A percentile compares a stretch with the other conserved stretches of the same genome.
phyloP scores from a whole-genome alignment of 2,888 invertebrate species.

The Eristalinus aeneus region DNA sequence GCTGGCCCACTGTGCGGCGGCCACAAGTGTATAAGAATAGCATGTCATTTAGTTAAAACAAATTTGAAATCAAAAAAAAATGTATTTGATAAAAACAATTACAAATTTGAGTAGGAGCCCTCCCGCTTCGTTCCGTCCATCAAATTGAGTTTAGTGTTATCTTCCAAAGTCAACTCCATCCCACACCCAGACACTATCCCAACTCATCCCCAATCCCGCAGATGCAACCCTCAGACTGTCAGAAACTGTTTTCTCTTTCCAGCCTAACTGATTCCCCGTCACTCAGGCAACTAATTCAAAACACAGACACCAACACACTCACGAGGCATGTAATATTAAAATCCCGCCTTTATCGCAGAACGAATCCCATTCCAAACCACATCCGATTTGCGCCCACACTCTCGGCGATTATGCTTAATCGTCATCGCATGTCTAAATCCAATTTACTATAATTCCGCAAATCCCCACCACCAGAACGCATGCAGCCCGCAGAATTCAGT shows the following conservation, averaged over 20 bases:
- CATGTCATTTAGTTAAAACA: too few species aligned
- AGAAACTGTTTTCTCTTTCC: neutral
- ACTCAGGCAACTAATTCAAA: neutral
- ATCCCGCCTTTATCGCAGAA: neutral
- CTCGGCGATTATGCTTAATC: constrained; percentile 41
- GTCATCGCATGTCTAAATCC: constrained; percentile 43
- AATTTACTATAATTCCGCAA: constrained; percentile 36
- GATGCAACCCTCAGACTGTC: neutral
- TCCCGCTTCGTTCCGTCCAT: too few species aligned
- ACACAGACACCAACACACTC: neutral
- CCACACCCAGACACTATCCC: neutral
- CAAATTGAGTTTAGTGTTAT: too few species aligned
- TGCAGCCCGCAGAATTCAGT: neutral
- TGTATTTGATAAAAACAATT: too few species aligned
- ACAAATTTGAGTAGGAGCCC: too few species aligned
- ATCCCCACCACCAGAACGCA: neutral
- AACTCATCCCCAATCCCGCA: neutral
- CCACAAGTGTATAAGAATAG: too few species aligned
- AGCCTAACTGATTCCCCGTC: neutral
- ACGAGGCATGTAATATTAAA: neutral
- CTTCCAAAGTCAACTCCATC: neutral
- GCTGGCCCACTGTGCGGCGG: too few species aligned
- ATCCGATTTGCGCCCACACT: neutral
- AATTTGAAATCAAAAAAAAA: too few species aligned
- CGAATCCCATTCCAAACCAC: neutral